Base-by-base conservation (phyloP, 1,140 invertebrate genomes). In the Eubasilissa regina region DNA sequence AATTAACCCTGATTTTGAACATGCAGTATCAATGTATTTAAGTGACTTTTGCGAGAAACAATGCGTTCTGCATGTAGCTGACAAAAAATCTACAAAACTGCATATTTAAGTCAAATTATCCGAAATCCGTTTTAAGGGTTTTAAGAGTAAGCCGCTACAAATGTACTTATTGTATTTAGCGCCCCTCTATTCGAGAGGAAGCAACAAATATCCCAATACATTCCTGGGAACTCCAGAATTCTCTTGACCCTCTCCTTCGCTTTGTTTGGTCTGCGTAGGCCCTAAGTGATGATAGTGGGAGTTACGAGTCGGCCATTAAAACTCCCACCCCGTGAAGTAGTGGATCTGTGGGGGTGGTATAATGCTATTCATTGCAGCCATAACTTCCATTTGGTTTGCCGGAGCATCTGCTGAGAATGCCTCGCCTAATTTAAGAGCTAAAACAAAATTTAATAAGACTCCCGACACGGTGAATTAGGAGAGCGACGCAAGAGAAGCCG, bases 361-460 rank as follows among this genome's bases (percentile, higher is more conserved):
- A 79, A 79, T 74, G 56, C 68, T 79, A 79, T 79, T 79, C 77
- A 79, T 74, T 79, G 77, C 70, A 74, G 45, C 51, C 77, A 47
- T 78, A 56, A 78, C 70, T 55, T 75, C 73, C 35, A 60, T 55
- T 60, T 21, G 10, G 73, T 60, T 45, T 75, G 17, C 53, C 58
- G 73, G 75, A 58, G 44, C 70, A 79, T 79, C 70, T 79, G 77
- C 55, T n/a, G 51, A 48, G 43, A 79, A 74, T 60, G 70, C 43
- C 77, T 43, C 11, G 12, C 21, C n/a, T 56, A 62, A 74, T 79
- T 79, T 48, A 53, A 62, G 45, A 70, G 70, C 21, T 55, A 35
- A 78, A 66, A 64, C 77, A 74, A 73, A 79, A 79, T 79, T 79
- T 79, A 74, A 79, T 79, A 79, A 79, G 77, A 3, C 47, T 68